These are phyloP conservation scores for Peromyscus aztecus DNA, from an alignment of 2,797 vertebrate genomes.

Conservation along the genomic window DNA sequence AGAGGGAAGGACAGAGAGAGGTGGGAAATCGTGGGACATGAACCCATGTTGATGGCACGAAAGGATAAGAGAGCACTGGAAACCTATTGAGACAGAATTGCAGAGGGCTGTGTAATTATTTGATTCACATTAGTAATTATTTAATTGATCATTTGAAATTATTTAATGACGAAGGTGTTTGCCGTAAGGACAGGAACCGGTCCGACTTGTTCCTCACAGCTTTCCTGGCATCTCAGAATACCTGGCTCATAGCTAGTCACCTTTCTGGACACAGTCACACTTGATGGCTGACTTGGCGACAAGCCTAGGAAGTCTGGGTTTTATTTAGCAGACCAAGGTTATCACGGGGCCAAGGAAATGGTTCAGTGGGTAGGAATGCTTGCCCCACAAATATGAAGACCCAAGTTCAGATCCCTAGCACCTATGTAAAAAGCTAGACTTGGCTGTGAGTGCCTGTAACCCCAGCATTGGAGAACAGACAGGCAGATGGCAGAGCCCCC, in stretches of 20 bases:
- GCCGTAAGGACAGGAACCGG: background rate
- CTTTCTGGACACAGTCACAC: slow-evolving; percentile 23
- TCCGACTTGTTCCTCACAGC: slow-evolving; percentile 39
- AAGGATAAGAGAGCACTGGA: background rate
- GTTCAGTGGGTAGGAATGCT: background rate
- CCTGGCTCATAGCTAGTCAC: background rate
- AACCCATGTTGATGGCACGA: background rate
- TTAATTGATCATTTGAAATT: slow-evolving; percentile 73
- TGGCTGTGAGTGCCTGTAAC: background rate
- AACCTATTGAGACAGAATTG: slow-evolving; percentile 1
- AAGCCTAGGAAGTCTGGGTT: slow-evolving; percentile 21
- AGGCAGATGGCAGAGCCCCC: background rate
- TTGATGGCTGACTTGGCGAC: background rate
- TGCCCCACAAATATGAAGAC: background rate
- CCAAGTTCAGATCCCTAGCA: background rate
- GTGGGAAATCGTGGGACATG: background rate
- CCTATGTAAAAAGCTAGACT: background rate
- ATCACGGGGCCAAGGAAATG: background rate
- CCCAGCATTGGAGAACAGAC: background rate
- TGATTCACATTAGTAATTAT: slow-evolving; percentile 69
- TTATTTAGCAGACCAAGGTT: slow-evolving; percentile 43
- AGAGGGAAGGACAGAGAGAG: background rate
- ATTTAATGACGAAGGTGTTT: slow-evolving; percentile 51
- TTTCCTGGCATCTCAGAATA: background rate
- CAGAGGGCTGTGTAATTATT: slow-evolving; percentile 51